Evolutionary conservation across 2,113 vertebrate species (phyloP), one percentile per base, ranked within the genome.

Genomic region (Nipponia nippon): DNA sequence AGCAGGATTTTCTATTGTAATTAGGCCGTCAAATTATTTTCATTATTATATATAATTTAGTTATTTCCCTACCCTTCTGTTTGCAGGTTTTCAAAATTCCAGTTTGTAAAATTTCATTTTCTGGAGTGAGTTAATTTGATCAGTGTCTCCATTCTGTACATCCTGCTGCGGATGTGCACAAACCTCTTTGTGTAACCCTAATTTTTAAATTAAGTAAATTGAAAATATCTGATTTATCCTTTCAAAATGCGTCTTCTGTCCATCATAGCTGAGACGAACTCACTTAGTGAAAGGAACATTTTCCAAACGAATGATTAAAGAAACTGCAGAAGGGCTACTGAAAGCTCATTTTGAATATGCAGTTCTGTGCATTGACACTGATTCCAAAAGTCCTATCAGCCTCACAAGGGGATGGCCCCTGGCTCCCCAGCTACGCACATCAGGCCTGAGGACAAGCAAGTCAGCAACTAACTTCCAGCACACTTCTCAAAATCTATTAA

Each of bases 381-480:
- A 59, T 49, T 36, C n/a, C 78, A 36, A 7, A 71, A 44, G 58
- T 21, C 16, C 16, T 8, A 18, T 18, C 40, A 18, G 34, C 29
- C 26, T 38, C 0, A 0, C 30, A 6, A 10, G 47, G 13, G 49
- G 34, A 16, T 26, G 34, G 49, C 20, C 30, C 36, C 44, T 40
- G 19, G 29, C 56, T 81, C 83, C 63, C 0, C 0, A 63, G 44
- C 32, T 5, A 5, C 1, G 11, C 7, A 0, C 6, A 10, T 15
- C 34, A 42, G 12, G 34, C 56, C 62, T 52, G n/a, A 44, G 40
- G 27, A 47, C 36, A 40, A 42, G 42, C 36, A 62, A 61, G 27
- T 34, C 15, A 25, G 22, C n/a, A 21, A 19, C 21, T 36, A 67
- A 34, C 34, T 16, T 50, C 32, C 66, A 32, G n/a, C 23, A 22